Conservation (phyloP, 1,140 invertebrate species). For the Trichonephila inaurata region DNA sequence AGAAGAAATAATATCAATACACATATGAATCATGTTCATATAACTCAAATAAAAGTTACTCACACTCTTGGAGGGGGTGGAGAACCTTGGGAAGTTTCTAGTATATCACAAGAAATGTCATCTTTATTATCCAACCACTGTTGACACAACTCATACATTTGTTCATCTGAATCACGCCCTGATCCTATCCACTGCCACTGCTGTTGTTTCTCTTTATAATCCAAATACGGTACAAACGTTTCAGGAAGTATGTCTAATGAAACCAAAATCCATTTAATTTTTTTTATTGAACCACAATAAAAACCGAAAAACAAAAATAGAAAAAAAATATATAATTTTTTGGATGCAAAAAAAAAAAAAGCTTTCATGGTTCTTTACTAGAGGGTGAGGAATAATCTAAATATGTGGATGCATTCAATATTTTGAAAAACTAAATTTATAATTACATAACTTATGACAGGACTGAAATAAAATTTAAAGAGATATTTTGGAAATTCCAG, state of each 20-base stretch:
- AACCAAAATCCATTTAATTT: not conserved
- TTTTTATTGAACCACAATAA: not conserved
- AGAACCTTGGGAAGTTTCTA: conserved; percentile 80
- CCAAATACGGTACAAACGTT: conserved; percentile 95
- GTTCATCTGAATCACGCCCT: conserved; percentile 93
- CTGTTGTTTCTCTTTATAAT: conserved; percentile 88
- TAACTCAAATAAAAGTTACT: conserved; percentile 64
- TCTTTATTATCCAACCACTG: conserved; percentile 87
- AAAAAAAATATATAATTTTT: no score
- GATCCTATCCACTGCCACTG: conserved; percentile 97
- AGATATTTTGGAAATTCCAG: no score
- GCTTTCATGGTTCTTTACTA: no score
- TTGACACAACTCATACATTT: conserved; percentile 87
- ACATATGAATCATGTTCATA: no score
- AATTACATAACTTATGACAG: no score
- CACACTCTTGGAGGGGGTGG: conserved; percentile 81
- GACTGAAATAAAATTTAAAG: no score
- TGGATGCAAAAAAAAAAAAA: no score
- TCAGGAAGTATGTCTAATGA: conserved; percentile 86
- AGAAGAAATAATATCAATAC: no score
- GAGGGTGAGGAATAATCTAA: no score
- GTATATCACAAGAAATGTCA: conserved; percentile 78
- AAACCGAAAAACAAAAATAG: no score
- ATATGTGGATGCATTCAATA: no score
- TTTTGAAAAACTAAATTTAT: no score